A percentile compares a stretch with the other conserved stretches of the same genome.
Conservation (phyloP, 2,888 invertebrate species). For the Parnassius mnemosyne region DNA sequence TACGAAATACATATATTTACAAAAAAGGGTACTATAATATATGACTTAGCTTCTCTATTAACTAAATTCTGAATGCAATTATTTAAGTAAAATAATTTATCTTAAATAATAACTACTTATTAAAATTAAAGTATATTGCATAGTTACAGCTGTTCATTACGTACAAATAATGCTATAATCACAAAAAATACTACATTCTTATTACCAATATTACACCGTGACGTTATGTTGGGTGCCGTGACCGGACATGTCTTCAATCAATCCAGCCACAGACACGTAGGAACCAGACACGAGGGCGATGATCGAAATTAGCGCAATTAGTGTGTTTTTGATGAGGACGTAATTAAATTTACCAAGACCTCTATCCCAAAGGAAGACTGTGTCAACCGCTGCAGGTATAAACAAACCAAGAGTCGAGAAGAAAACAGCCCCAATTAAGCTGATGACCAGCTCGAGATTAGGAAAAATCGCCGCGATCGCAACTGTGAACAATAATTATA, state of each 20-base stretch:
- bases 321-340: slow-evolving; percentile 83
- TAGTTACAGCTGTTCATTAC: too few species aligned
- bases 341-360: slow-evolving; percentile 83
- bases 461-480: slow-evolving; percentile 89
- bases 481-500: slow-evolving; percentile 66
- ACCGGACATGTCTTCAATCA: slow-evolving; percentile 54
- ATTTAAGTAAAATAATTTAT: too few species aligned
- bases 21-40: too few species aligned
- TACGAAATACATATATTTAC: too few species aligned
- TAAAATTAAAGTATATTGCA: too few species aligned
- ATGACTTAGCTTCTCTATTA: too few species aligned
- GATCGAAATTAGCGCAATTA: slow-evolving; percentile 57
- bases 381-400: slow-evolving; percentile 87
- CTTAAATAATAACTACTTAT: too few species aligned
- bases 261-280: slow-evolving; percentile 58
- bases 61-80: too few species aligned
- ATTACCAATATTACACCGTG: slow-evolving; percentile 13
- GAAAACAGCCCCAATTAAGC: slow-evolving; percentile 91
- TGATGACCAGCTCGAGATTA: slow-evolving; percentile 91
- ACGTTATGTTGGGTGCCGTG: slow-evolving; percentile 11
- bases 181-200: too few species aligned
- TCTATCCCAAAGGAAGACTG: slow-evolving; percentile 84
- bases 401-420: slow-evolving; percentile 87
- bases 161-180: too few species aligned
- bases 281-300: slow-evolving; percentile 63